Evolutionary conservation across 2,888 invertebrate genomes (phyloP).

Genomic region (Marronus borbonicus): DNA sequence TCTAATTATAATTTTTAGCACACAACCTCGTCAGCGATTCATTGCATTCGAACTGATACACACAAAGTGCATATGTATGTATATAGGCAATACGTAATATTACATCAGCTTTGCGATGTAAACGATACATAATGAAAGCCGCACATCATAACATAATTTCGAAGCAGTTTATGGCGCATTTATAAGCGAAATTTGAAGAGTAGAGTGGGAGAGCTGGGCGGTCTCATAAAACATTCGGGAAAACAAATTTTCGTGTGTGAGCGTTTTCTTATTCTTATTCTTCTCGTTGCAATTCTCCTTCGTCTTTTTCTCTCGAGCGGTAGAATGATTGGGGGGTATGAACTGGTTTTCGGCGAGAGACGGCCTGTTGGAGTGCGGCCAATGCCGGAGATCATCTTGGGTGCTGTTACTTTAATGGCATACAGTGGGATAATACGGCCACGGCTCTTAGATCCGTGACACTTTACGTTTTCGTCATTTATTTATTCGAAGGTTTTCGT

Average conservation of each 20-base stretch:
- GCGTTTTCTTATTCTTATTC: slow-evolving; percentile 20
- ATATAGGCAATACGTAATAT: slow-evolving; percentile 6
- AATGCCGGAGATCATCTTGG: slow-evolving; percentile 61
- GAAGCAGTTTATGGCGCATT: slow-evolving; percentile 33
- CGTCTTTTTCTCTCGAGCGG: slow-evolving; percentile 12
- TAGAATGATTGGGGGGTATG: slow-evolving; percentile 23
- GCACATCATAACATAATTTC: slow-evolving; percentile 49
- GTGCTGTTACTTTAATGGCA: slow-evolving; percentile 61
- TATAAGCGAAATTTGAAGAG: slow-evolving; percentile 50
- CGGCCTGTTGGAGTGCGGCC: slow-evolving; percentile 66
- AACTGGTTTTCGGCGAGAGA: slow-evolving; percentile 53
- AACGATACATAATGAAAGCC: slow-evolving; percentile 40
- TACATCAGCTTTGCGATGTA: neutral
- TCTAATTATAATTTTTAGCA: slow-evolving; percentile 62
- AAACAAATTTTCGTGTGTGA: slow-evolving; percentile 51
- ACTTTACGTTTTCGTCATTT: slow-evolving; percentile 45
- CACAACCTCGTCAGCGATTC: slow-evolving; percentile 55
- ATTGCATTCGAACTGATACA: slow-evolving; percentile 13
- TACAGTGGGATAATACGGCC: slow-evolving; percentile 52
- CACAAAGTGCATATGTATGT: neutral
- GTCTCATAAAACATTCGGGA: slow-evolving; percentile 53
- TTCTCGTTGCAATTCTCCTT: slow-evolving; percentile 15
- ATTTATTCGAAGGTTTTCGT: slow-evolving; percentile 30
- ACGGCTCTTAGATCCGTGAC: slow-evolving; percentile 37
- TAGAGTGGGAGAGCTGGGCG: slow-evolving; percentile 38